Base-by-base conservation (phyloP, 92 coral and sea anemone genomes). In the Phenganax marumi region DNA sequence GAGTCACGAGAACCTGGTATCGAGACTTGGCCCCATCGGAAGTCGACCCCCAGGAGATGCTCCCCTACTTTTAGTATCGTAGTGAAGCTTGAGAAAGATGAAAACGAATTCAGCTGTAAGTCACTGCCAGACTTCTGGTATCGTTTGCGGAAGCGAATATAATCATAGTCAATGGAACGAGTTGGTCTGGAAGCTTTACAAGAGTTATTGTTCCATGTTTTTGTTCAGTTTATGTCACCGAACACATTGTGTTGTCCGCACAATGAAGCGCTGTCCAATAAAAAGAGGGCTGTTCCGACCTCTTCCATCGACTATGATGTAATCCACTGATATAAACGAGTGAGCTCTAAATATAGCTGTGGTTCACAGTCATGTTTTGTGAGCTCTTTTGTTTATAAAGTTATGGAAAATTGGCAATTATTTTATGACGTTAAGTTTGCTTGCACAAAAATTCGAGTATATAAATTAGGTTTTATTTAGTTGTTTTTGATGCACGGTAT, bases 21-120 rank as follows among this genome's bases (percentile, higher is more conserved):
- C 83, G 73, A 78, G 83, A 50, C 73, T 78, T 61, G 83, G 83
- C 19, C 83, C 83, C 1, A 78, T 78, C 60, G 83, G 83, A 43
- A 78, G 73, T 50, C n/a, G 83, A 24, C 83, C 83, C 63, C 83
- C 53, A 19, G 71, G 72, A 50, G 83, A 78, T 50, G 61, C 83
- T 16, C 48, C 71, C 60, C 68, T 78, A 12, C 70, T 78, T 18
- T 48, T 78, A 7, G 83, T 78, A 23, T 78, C 83, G 83, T 78
- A 62, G 47, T 26, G 61, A 9, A 24, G 5, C 43, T 33, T 72
- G 56, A 72, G 77, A 17, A 72, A 43, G 49, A 72, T 1, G 48
- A 24, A 1, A 50, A 11, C 0, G 47, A 68, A 68, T 68, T 68
- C 11, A 21, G 48, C 12, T 51, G 25, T 49, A 22, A 24, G 49